A percentile compares a stretch with the other conserved stretches of the same genome.
phyloP scores from a whole-genome alignment of 2,888 invertebrate genomes.

The Trachelus stipa region DNA sequence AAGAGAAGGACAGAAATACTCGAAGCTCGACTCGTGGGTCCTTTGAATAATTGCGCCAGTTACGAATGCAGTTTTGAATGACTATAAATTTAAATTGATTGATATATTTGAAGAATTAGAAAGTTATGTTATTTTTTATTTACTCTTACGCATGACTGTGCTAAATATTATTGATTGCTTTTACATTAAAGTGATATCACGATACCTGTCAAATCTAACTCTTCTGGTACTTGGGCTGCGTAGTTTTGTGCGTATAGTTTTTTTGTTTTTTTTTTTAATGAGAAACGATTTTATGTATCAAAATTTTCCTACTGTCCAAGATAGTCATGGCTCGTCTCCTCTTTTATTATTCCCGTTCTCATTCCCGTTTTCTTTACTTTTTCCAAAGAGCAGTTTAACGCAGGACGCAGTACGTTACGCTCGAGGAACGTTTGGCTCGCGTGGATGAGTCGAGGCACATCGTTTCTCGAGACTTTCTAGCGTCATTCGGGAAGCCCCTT shows the following conservation, averaged over 20 bases:
- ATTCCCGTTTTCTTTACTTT: background rate
- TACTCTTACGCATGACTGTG: background rate
- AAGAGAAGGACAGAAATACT: background rate
- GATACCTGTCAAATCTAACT: background rate
- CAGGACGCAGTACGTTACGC: background rate
- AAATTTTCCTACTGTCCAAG: background rate
- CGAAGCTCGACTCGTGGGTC: background rate
- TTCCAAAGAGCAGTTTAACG: background rate
- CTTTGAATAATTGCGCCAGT: background rate
- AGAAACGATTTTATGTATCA: conserved; percentile 11
- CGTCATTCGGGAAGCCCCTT: conserved; percentile 36
- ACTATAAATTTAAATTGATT: background rate
- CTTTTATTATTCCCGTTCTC: background rate
- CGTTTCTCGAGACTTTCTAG: conserved; percentile 50
- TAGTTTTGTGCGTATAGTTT: background rate
- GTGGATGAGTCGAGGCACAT: conserved; percentile 43
- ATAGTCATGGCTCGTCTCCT: background rate
- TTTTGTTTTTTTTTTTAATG: conserved; percentile 9
- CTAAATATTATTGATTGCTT: background rate
- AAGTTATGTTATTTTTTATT: background rate
- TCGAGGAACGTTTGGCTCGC: conserved; percentile 15
- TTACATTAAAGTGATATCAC: background rate
- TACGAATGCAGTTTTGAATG: background rate
- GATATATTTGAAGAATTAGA: background rate
- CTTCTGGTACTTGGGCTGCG: background rate